phyloP scores from a whole-genome alignment of 2,113 vertebrate genomes.

The Pseudorhombus dupliciocellatus region DNA sequence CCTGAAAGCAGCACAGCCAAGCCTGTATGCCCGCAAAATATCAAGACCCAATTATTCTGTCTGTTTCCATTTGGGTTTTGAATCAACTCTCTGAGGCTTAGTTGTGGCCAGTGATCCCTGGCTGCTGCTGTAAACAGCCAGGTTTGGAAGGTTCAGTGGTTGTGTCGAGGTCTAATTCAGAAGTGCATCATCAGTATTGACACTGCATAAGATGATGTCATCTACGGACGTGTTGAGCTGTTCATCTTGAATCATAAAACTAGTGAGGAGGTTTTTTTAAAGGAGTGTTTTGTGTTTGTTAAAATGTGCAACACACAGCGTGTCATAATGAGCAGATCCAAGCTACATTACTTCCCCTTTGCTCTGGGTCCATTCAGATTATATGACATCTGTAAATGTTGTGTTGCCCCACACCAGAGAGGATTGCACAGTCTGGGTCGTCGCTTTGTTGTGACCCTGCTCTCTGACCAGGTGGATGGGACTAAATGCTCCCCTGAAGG shows the following conservation, averaged over 20 bases:
- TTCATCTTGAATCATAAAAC: not conserved
- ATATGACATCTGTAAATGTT: slow-evolving; percentile 11
- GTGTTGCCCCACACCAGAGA: not conserved
- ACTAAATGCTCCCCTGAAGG: not conserved
- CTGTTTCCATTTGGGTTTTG: slow-evolving; percentile 39
- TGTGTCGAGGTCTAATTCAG: slow-evolving; percentile 31
- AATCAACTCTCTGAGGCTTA: slow-evolving; percentile 2
- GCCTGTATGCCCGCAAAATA: slow-evolving; percentile 29
- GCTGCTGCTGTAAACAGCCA: slow-evolving; percentile 34
- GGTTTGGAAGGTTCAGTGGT: slow-evolving; percentile 38
- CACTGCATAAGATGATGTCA: not conserved
- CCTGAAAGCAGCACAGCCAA: slow-evolving; percentile 10
- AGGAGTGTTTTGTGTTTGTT: too few species aligned
- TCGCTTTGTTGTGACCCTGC: not conserved
- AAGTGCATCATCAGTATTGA: not conserved
- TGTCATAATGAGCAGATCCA: too few species aligned
- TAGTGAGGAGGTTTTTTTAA: not conserved
- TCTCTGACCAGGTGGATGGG: not conserved
- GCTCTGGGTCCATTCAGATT: not conserved
- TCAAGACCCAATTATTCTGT: slow-evolving; percentile 41
- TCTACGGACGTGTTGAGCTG: not conserved
- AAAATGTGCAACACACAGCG: too few species aligned
- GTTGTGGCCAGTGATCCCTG: too few species aligned
- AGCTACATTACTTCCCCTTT: slow-evolving; percentile 2
- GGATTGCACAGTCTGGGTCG: too few species aligned